Base-by-base conservation (phyloP, 2,888 invertebrate genomes). In the Aphodius granarius region DNA sequence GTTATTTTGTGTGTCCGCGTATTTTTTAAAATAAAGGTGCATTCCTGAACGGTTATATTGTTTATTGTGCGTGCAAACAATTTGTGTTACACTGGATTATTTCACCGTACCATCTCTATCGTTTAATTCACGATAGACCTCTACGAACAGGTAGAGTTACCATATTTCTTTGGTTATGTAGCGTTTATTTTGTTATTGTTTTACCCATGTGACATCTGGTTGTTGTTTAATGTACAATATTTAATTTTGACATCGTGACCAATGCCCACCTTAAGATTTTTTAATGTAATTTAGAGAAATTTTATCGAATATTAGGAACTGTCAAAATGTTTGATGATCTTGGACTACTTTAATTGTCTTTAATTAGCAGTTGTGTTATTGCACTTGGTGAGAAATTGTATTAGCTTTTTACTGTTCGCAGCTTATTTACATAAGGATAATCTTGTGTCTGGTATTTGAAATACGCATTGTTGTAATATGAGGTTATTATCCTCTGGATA, bases 111-210 rank as follows among this genome's bases (percentile, higher is more conserved):
- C 43, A 64, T 43, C 63, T 16, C 22, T 66, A 72, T n/a, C 21
- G 15, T 73, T 70, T 43, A 72, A 75, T 75, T 74, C 68, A 62
- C 72, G 23, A 23, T 20, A 21, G 71, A 73, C 72, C 72, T 20
- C 64, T 23, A 72, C 71, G 74, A 75, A 75, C 72, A 77, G 79
- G 78, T 80, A 78, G 78, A 75, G 76, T 77, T 78, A 79, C 78
- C 81, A 81, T 80, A 78, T 77, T n/a, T n/a, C 43, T 43, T 81
- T 81, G 81, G 81, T 81, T 81, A 80, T 81, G 81, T 81, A 20
- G 77, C 75, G 63, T 74, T 19, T 74, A 79, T 79, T 80, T 81
- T 81, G 80, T 81, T 81, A 76, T 78, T 80, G 76, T 78, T 78
- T 78, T 78, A 71, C n/a, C 76, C 68, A 68, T 68, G 68, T 21